These are phyloP conservation scores for Monarcha castaneiventris DNA, from an alignment of 2,113 vertebrate species.

Conservation along the genomic window DNA sequence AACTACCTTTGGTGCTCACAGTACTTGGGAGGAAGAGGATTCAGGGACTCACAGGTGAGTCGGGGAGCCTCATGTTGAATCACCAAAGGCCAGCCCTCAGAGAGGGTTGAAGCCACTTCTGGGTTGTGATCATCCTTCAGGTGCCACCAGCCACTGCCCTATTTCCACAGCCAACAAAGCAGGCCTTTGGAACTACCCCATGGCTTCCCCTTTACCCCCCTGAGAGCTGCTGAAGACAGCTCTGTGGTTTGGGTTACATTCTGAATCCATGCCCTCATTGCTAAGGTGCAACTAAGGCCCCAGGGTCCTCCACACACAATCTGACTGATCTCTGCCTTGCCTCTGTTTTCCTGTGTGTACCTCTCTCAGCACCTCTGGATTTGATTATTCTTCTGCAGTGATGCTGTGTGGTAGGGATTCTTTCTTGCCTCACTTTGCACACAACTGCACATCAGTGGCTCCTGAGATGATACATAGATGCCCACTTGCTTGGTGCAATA, in stretches of 20 bases:
- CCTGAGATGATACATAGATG: not conserved
- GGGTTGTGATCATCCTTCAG: not conserved
- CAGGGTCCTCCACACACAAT: not conserved
- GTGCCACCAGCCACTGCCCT: not conserved
- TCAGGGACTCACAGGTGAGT: not conserved
- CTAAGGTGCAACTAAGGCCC: not conserved
- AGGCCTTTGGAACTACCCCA: not conserved
- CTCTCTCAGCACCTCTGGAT: not conserved
- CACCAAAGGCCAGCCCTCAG: not conserved
- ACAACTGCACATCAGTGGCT: fast-evolving
- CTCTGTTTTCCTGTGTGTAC: not conserved
- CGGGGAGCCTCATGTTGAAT: fast-evolving
- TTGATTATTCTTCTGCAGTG: not conserved
- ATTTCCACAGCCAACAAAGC: not conserved
- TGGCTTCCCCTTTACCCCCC: not conserved
- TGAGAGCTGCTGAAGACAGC: not conserved
- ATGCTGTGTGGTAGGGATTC: not conserved
- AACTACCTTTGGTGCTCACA: not conserved
- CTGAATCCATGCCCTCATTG: not conserved
- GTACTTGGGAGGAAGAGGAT: not conserved
- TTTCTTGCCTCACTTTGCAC: not conserved
- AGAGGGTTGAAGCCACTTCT: not conserved
- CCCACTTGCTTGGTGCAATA: not conserved
- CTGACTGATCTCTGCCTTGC: not conserved
- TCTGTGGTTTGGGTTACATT: not conserved